Evolutionary conservation across 2,797 vertebrate genomes (phyloP).

Genomic region (Protosalanx chinensis): DNA sequence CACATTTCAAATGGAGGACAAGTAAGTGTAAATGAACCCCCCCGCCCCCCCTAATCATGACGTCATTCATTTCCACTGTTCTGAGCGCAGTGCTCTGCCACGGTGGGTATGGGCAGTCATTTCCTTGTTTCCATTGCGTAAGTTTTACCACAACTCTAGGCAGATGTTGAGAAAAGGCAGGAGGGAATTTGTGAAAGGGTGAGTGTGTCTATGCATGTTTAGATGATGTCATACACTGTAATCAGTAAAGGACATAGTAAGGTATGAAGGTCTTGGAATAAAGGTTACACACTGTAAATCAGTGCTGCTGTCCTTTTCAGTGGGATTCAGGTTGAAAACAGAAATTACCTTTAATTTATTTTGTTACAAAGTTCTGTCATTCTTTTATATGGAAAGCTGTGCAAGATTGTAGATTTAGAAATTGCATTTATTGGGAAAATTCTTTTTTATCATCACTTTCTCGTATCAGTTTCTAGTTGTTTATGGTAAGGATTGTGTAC

Average conservation of each 20-base stretch:
- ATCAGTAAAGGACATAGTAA: too few species aligned
- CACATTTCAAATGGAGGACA: conserved; percentile 13
- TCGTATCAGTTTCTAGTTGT: not conserved
- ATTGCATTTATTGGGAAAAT: not conserved
- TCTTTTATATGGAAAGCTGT: not conserved
- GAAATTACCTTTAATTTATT: too few species aligned
- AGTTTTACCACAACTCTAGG: conserved; percentile 28
- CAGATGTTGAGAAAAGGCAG: conserved; percentile 27
- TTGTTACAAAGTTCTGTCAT: not conserved
- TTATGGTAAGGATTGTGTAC: too few species aligned
- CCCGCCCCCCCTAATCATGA: conserved; percentile 26
- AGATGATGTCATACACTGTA: not conserved
- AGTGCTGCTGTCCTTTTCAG: not conserved
- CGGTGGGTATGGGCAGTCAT: conserved; percentile 33
- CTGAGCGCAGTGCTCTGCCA: conserved; percentile 37
- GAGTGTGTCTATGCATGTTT: conserved; percentile 26
- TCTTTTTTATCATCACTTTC: not conserved
- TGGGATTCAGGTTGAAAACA: not conserved
- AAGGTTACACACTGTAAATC: not conserved
- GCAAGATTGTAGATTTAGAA: too few species aligned
- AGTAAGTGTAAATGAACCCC: conserved; percentile 42
- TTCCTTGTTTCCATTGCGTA: conserved; percentile 61
- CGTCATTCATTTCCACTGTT: conserved; percentile 27
- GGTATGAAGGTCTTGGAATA: not conserved
- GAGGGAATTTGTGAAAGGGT: conserved; percentile 18